phyloP scores from a whole-genome alignment of 2,888 invertebrate genomes.

The Melangyna quadrimaculata region DNA sequence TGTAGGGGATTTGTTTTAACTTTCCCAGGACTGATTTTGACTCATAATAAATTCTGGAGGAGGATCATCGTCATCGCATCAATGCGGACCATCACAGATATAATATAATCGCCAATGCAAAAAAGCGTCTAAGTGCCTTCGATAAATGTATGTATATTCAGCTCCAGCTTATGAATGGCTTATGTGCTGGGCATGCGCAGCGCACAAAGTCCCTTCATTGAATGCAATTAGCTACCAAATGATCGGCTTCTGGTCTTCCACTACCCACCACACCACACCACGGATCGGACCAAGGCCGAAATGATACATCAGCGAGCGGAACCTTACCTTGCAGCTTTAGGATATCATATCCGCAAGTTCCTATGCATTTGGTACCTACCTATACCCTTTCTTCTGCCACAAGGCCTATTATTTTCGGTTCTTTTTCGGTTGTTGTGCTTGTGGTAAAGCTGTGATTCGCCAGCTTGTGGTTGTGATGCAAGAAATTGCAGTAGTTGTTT shows the following conservation, averaged over 20 bases:
- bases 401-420: conserved; percentile 68
- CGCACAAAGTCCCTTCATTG: conserved; percentile 73
- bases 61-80: conserved; percentile 23
- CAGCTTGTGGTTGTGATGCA: conserved; percentile 36
- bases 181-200: conserved; percentile 55
- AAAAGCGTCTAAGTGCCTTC: conserved; percentile 36
- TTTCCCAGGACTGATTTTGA: conserved; percentile 22
- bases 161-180: conserved; percentile 2
- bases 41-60: conserved; percentile 35
- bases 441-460: conserved; percentile 56
- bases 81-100: neutral
- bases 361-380: neutral
- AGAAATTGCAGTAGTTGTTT: conserved; percentile 19
- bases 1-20: conserved; percentile 8
- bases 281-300: neutral
- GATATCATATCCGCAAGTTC: conserved; percentile 25
- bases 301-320: conserved; percentile 42
- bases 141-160: too few relatives aligned
- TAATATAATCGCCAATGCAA: conserved; percentile 8
- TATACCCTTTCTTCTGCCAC: neutral
- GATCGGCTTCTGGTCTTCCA: conserved; percentile 76
- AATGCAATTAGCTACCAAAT: conserved; percentile 75
- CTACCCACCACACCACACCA: neutral
- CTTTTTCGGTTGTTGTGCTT: conserved; percentile 62
- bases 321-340: conserved; percentile 36